A percentile compares a stretch with the other conserved stretches of the same genome.
Evolutionary conservation across 2,797 vertebrate species (phyloP).

Genomic region (Sebastes kiyomatsui): DNA sequence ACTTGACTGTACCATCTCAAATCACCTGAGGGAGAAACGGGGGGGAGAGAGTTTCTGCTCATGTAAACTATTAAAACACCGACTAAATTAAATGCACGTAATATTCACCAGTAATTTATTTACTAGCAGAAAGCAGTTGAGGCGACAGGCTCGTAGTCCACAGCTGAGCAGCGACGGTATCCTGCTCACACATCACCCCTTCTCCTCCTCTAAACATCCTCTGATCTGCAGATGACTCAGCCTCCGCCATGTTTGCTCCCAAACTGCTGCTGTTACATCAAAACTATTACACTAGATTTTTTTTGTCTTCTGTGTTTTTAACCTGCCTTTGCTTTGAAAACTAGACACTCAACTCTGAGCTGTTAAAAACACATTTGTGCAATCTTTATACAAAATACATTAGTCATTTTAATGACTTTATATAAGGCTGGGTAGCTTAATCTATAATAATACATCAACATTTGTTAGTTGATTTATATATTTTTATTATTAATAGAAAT

Average conservation of each 20-base stretch:
- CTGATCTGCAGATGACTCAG: constrained; percentile 74
- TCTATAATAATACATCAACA: too few species aligned
- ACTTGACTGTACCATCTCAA: constrained; percentile 51
- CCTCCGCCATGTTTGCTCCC: constrained; percentile 71
- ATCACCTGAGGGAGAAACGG: background rate
- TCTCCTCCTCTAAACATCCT: constrained; percentile 46
- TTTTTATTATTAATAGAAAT: rapidly evolving
- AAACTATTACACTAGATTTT: constrained; percentile 7
- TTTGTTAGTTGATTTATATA: too few species aligned
- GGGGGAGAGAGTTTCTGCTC: background rate
- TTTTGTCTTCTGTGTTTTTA: background rate
- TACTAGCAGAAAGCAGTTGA: background rate
- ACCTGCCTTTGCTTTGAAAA: background rate
- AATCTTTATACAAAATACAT: background rate
- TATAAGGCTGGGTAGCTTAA: too few species aligned
- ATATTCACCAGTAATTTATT: background rate
- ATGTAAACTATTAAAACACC: background rate
- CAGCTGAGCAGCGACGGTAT: background rate
- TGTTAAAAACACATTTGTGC: background rate
- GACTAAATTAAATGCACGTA: background rate
- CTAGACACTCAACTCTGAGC: background rate
- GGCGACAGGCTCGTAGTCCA: background rate
- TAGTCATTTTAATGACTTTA: too few species aligned
- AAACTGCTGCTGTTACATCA: constrained; percentile 52
- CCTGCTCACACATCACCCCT: constrained; percentile 16